These are phyloP conservation scores for Cheilosia vulpina DNA, from an alignment of 2,888 invertebrate genomes.

Conservation along the genomic window DNA sequence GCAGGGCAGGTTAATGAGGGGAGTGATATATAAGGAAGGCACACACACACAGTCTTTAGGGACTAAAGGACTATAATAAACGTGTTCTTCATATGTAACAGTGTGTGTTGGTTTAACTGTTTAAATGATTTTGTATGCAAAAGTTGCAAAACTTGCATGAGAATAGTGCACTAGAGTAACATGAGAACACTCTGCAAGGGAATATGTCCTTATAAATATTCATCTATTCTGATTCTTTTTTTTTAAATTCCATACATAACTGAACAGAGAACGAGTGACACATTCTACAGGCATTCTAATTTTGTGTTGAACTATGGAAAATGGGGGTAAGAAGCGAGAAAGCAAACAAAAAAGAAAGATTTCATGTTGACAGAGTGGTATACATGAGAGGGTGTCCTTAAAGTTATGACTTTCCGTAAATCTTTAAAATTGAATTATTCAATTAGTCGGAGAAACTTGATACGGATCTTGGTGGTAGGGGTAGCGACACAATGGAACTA, in stretches of 20 bases:
- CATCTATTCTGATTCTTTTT: conserved; percentile 34
- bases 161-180: conserved; percentile 53
- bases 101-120: conserved; percentile 10
- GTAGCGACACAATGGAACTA: background rate
- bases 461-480: background rate
- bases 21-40: background rate
- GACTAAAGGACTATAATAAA: background rate
- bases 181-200: conserved; percentile 34
- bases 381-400: conserved; percentile 13
- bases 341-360: background rate
- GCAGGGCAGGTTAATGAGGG: conserved; percentile 16
- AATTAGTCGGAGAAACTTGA: conserved; percentile 50
- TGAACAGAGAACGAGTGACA: conserved; percentile 24
- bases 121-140: conserved; percentile 35
- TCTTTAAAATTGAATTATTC: conserved; percentile 44
- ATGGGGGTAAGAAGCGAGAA: background rate
- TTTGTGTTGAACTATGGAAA: background rate
- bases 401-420: conserved; percentile 32
- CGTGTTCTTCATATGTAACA: background rate
- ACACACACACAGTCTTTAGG: background rate
- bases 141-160: conserved; percentile 40
- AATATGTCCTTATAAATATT: conserved; percentile 64
- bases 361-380: background rate
- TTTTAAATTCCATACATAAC: conserved; percentile 51
- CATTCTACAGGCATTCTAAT: conserved; percentile 13